Percentiles rank a stretch among this genome's conserved stretches.
These are phyloP conservation scores for Drosophila pseudoobscura DNA, from an alignment of 1,140 invertebrate species.

Conservation along the genomic window DNA sequence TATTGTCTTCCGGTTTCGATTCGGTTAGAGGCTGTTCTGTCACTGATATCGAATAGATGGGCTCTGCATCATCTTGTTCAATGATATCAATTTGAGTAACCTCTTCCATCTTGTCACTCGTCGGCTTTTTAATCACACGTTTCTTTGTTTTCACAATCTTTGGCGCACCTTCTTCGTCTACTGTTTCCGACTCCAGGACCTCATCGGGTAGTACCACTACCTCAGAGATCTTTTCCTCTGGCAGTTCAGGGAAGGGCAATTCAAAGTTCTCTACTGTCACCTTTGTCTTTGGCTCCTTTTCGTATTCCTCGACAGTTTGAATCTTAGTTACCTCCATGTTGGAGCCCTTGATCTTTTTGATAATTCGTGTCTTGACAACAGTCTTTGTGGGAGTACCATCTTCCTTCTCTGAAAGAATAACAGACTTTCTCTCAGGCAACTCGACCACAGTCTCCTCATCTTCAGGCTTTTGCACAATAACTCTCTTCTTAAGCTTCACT, in stretches of 20 bases:
- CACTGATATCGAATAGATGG: constrained; percentile 53
- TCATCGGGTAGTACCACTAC: constrained; percentile 62
- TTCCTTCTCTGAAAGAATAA: constrained; percentile 75
- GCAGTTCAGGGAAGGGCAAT: constrained; percentile 66
- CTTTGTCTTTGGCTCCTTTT: constrained; percentile 80
- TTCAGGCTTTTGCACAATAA: constrained; percentile 61
- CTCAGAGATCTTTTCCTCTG: constrained; percentile 74
- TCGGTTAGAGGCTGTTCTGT: constrained; percentile 55
- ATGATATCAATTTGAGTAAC: constrained; percentile 62
- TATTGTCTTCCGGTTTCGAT: constrained; percentile 15
- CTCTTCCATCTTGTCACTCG: constrained; percentile 51
- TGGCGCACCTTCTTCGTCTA: constrained; percentile 32
- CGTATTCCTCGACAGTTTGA: constrained; percentile 83
- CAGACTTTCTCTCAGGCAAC: constrained; percentile 70
- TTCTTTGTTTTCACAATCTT: constrained; percentile 52
- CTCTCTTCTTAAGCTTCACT: constrained; percentile 56
- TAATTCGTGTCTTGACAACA: constrained; percentile 83
- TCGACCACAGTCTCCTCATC: constrained; percentile 67
- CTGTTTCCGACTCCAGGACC: constrained; percentile 34
- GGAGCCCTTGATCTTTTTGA: constrained; percentile 78
- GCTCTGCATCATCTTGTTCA: constrained; percentile 65
- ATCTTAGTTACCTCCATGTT: constrained; percentile 84
- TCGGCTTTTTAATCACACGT: constrained; percentile 54
- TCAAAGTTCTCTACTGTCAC: constrained; percentile 75
- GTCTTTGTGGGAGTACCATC: constrained; percentile 82